These are phyloP conservation scores for Melieria picta DNA, from an alignment of 2,888 invertebrate genomes.

Conservation along the genomic window DNA sequence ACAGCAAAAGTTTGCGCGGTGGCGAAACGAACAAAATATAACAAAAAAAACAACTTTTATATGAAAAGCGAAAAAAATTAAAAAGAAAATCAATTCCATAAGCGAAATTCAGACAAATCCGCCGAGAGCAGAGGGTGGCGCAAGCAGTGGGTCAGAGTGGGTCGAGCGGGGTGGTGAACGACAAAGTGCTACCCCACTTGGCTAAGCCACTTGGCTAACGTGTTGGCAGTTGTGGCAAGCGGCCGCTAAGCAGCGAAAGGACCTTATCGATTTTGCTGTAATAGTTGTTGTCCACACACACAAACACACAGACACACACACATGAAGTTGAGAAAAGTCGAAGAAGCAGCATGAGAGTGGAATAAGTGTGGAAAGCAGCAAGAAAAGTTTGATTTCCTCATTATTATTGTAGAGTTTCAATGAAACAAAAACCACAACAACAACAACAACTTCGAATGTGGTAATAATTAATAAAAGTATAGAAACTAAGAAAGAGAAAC, in stretches of 20 bases:
- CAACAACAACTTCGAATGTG: neutral
- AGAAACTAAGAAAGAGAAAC: neutral
- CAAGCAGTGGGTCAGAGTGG: neutral
- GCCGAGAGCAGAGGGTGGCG: neutral
- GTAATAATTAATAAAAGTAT: neutral
- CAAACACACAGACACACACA: slow-evolving; percentile 4
- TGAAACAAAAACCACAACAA: neutral
- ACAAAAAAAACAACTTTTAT: neutral
- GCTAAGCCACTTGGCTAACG: slow-evolving; percentile 29
- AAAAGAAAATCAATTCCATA: slow-evolving; percentile 27
- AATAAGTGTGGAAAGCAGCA: neutral
- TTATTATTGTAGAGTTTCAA: slow-evolving; percentile 30
- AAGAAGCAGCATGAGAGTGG: neutral
- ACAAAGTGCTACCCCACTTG: neutral
- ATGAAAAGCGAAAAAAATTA: neutral
- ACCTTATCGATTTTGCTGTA: slow-evolving; percentile 28
- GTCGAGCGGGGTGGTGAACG: slow-evolving; percentile 3
- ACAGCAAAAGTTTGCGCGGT: slow-evolving; percentile 11
- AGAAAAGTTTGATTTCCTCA: slow-evolving; percentile 34
- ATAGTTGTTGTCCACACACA: slow-evolving; percentile 9
- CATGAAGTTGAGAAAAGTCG: slow-evolving; percentile 5
- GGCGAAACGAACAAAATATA: neutral
- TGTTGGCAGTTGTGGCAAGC: neutral
- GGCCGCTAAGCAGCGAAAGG: slow-evolving; percentile 1
- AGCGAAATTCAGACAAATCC: slow-evolving; percentile 7